phyloP scores from a whole-genome alignment of 2,888 invertebrate genomes.

The Melinopterus prodromus region DNA sequence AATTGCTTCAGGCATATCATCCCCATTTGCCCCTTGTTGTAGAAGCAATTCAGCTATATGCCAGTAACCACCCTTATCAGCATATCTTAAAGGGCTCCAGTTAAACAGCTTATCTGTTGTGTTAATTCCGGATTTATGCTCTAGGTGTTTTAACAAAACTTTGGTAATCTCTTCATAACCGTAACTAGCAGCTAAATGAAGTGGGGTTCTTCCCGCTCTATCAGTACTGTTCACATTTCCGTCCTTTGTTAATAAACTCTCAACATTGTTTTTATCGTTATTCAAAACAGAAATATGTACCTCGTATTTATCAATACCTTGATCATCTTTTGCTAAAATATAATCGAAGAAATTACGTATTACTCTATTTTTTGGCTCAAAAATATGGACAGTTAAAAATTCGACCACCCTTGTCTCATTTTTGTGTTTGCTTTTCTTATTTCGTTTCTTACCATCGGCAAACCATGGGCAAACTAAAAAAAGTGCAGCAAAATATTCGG shows the following conservation, averaged over 20 bases:
- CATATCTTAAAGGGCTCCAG: not conserved
- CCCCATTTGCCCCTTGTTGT: not conserved
- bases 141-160: slow-evolving; percentile 5
- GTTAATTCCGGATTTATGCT: not conserved
- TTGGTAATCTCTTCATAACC: not conserved
- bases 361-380: not conserved
- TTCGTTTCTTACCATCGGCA: too few species aligned
- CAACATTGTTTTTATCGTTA: not conserved
- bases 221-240: not conserved
- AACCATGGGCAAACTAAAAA: too few species aligned
- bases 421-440: not conserved
- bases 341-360: not conserved
- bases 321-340: not conserved
- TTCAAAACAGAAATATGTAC: slow-evolving; percentile 6
- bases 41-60: slow-evolving; percentile 6
- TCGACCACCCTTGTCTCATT: too few species aligned
- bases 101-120: not conserved
- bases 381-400: not conserved
- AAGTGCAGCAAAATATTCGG: slow-evolving; percentile 18
- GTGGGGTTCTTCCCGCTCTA: not conserved
- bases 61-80: slow-evolving; percentile 6
- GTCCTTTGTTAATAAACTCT: not conserved
- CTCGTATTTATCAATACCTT: not conserved
- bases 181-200: slow-evolving; percentile 5
- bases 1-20: too few species aligned